A percentile compares a stretch with the other conserved stretches of the same genome.
These are phyloP conservation scores for Odontophorus gujanensis DNA, from an alignment of 2,113 vertebrate species.

Conservation along the genomic window DNA sequence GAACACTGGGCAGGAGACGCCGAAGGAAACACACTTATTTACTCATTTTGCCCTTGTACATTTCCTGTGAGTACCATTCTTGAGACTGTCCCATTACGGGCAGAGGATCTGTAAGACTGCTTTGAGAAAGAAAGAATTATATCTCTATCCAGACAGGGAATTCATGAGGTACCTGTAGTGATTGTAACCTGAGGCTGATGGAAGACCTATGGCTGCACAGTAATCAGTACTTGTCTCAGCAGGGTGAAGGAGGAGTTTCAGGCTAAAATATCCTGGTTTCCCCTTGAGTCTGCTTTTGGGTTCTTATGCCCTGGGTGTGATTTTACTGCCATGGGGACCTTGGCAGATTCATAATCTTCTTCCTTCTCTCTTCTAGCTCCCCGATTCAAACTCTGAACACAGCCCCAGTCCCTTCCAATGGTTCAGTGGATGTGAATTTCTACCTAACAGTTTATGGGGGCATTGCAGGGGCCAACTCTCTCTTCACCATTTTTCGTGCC, in stretches of 20 bases:
- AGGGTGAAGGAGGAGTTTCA: background rate
- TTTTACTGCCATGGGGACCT: background rate
- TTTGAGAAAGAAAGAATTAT: background rate
- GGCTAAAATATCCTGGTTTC: background rate
- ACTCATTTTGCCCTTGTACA: background rate
- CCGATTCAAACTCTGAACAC: conserved; percentile 38
- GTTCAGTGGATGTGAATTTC: conserved; percentile 83
- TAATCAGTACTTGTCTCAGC: background rate
- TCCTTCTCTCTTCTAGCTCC: conserved; percentile 74
- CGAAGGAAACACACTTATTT: background rate
- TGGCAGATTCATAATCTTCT: conserved; percentile 23
- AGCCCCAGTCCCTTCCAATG: conserved; percentile 53
- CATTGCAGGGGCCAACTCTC: conserved; percentile 87
- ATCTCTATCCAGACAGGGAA: background rate
- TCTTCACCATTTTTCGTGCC: conserved; percentile 89
- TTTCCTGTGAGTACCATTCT: background rate
- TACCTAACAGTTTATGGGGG: conserved; percentile 89
- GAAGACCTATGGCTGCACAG: background rate
- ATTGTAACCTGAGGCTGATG: background rate
- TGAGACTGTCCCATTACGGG: background rate
- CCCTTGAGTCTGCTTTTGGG: background rate
- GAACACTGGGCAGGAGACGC: background rate
- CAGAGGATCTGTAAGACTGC: background rate
- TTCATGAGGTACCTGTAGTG: background rate
- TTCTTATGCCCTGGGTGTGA: background rate